Evolutionary conservation across 2,797 vertebrate species (phyloP).

Genomic region (Siniperca scherzeri): DNA sequence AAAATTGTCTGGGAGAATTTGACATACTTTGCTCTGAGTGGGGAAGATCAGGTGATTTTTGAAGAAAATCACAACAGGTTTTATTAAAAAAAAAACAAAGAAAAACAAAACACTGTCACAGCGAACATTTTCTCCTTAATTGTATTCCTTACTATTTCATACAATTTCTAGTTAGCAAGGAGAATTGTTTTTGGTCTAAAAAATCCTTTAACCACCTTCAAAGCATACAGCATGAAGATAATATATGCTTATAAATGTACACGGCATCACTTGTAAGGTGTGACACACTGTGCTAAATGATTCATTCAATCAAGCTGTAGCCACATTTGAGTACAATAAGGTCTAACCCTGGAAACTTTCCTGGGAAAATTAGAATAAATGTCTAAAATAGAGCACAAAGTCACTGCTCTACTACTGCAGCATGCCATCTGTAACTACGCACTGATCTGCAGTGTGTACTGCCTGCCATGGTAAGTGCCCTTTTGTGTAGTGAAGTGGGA

Average conservation of each 20-base stretch:
- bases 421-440: constrained; percentile 31
- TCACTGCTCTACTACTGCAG: neutral
- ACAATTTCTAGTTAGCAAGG: neutral
- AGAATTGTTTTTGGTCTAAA: neutral
- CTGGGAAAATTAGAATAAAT: constrained; percentile 32
- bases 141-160: neutral
- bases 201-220: neutral
- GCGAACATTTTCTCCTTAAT: neutral
- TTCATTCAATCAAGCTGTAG: constrained; percentile 56
- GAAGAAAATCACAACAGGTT: neutral
- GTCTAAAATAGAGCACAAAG: constrained; percentile 46
- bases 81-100: neutral
- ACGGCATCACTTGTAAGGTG: constrained; percentile 23
- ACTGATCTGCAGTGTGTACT: constrained; percentile 7
- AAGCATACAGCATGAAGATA: neutral
- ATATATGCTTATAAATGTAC: constrained; percentile 20
- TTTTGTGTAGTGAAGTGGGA: constrained; percentile 50
- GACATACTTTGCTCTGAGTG: constrained; percentile 50
- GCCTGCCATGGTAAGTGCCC: constrained; percentile 26
- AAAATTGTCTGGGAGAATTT: constrained; percentile 53
- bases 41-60: constrained; percentile 7
- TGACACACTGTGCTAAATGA: constrained; percentile 62
- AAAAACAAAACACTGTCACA: neutral
- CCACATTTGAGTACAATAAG: constrained; percentile 33
- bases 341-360: constrained; percentile 31